Evolutionary conservation across 2,113 vertebrate species (phyloP).

Genomic region (rabbit (Oryctolagus cuniculus)): DNA sequence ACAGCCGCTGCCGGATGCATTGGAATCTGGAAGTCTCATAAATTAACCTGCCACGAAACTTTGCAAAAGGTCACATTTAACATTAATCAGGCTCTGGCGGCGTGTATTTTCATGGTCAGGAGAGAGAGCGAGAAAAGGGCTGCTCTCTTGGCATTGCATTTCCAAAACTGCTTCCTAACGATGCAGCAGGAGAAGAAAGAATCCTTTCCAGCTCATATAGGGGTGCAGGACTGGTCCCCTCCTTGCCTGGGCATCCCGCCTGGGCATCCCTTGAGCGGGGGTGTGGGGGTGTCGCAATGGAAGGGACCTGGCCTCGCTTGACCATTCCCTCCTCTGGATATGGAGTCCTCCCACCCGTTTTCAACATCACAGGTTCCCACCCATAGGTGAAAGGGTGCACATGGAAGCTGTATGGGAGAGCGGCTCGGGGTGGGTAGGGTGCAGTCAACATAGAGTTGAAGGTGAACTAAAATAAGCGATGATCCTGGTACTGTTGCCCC

Average conservation of each 20-base stretch:
- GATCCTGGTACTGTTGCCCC: background rate
- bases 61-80: slow-evolving; percentile 87
- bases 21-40: slow-evolving; percentile 83
- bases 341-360: background rate
- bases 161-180: slow-evolving; percentile 76
- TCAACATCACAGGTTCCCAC: background rate
- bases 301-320: background rate
- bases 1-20: slow-evolving; percentile 82
- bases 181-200: slow-evolving; percentile 77
- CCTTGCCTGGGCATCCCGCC: slow-evolving; percentile 73
- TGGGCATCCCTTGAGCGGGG: slow-evolving; percentile 65
- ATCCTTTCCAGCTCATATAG: slow-evolving; percentile 79
- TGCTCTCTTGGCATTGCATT: slow-evolving; percentile 16
- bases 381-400: background rate
- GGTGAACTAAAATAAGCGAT: background rate
- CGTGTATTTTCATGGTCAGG: slow-evolving; percentile 67
- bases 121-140: background rate
- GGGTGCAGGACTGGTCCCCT: slow-evolving; percentile 60
- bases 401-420: background rate
- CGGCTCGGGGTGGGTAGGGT: background rate
- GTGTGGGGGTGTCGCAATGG: background rate
- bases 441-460: background rate
- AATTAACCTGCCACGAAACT: slow-evolving; percentile 84
- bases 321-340: background rate
- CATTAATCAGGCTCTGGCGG: slow-evolving; percentile 82